Percentiles rank a stretch among this genome's conserved stretches.
These are phyloP conservation scores for Umimayanthus chanpuru DNA, from an alignment of 92 coral and sea anemone species.

Conservation along the genomic window DNA sequence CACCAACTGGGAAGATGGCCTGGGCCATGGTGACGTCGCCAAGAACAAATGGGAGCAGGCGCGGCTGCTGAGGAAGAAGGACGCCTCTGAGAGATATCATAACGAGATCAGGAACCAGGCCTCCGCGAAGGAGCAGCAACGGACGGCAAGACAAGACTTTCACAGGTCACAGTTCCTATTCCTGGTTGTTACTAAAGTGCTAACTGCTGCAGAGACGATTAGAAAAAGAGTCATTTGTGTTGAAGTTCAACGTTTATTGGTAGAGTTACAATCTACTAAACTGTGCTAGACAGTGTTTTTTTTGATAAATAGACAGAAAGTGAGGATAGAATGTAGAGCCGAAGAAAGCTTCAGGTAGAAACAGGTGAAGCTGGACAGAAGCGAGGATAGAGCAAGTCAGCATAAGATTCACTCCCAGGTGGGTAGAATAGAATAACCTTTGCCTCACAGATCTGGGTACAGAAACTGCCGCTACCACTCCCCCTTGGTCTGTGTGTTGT, in stretches of 20 bases:
- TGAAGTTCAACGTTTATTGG: background rate
- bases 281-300: too few relatives aligned
- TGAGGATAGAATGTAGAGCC: background rate
- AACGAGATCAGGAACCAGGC: conserved; percentile 70
- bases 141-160: conserved; percentile 66
- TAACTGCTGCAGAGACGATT: background rate
- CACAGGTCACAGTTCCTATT: conserved; percentile 64
- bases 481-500: too few relatives aligned
- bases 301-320: background rate
- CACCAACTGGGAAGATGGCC: conserved; percentile 98
- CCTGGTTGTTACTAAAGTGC: background rate
- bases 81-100: conserved; percentile 84
- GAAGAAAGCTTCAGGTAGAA: background rate
- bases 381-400: background rate
- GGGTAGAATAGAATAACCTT: background rate
- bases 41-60: conserved; percentile 63
- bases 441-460: too few relatives aligned
- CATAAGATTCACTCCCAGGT: background rate
- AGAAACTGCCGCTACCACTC: too few relatives aligned
- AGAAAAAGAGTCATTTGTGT: background rate
- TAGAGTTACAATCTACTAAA: background rate
- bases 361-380: background rate
- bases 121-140: conserved; percentile 70
- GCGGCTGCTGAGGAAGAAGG: conserved; percentile 71
- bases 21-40: conserved; percentile 83